These are phyloP conservation scores for Albula glossodonta DNA, from an alignment of 2,113 vertebrate species.

Conservation along the genomic window DNA sequence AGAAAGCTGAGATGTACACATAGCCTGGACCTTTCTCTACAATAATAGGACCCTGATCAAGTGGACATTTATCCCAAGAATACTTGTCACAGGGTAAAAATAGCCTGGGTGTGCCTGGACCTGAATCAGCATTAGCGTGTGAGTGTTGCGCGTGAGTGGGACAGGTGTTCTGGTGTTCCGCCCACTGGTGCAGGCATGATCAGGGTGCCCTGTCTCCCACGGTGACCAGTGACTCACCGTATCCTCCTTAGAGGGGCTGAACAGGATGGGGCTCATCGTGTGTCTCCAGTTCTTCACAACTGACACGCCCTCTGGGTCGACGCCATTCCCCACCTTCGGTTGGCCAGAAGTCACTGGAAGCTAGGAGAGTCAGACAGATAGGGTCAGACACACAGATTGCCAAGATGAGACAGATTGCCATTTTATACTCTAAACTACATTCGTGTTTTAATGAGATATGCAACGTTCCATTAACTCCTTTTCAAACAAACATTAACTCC, in stretches of 20 bases:
- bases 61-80: background rate
- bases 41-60: background rate
- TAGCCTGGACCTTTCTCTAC: background rate
- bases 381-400: background rate
- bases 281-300: constrained; percentile 50
- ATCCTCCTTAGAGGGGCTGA: constrained; percentile 33
- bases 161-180: background rate
- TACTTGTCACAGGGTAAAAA: background rate
- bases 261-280: constrained; percentile 10
- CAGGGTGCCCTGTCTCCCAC: background rate
- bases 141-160: background rate
- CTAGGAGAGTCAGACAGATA: constrained; percentile 11
- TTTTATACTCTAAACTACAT: too few relatives aligned
- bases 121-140: background rate
- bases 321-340: constrained; percentile 38
- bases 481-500: too few relatives aligned
- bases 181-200: too few relatives aligned
- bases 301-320: constrained; percentile 31
- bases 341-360: constrained; percentile 1
- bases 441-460: too few relatives aligned
- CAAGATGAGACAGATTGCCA: too few relatives aligned
- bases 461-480: too few relatives aligned
- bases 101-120: background rate
- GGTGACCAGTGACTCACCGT: constrained; percentile 32
- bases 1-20: background rate